Evolutionary conservation across 2,113 vertebrate genomes (phyloP).

Genomic region (Rhea pennata): DNA sequence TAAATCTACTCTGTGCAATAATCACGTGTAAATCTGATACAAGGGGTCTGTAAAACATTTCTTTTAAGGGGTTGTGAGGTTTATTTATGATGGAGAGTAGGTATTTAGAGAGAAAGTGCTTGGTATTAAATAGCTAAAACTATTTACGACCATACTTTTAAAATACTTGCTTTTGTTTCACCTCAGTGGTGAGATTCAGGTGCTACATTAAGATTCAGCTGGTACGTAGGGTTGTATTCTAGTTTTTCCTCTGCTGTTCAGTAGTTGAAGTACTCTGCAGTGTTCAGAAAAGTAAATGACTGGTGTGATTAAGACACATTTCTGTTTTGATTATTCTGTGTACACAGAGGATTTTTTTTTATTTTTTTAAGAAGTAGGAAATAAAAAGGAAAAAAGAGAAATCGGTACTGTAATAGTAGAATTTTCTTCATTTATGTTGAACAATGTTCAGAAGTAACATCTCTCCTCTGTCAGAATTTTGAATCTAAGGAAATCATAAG

Average conservation of each 20-base stretch:
- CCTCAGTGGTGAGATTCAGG: background rate
- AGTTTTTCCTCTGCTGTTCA: background rate
- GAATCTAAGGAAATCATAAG: no score
- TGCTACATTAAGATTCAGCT: background rate
- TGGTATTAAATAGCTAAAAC: background rate
- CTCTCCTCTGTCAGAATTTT: no score
- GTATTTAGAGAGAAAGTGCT: background rate
- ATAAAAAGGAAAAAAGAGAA: no score
- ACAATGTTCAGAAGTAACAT: no score
- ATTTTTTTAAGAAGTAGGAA: no score
- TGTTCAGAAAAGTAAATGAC: background rate
- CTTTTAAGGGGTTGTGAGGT: background rate
- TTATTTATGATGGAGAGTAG: background rate
- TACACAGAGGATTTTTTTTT: no score
- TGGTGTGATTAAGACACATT: background rate
- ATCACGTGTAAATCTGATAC: background rate
- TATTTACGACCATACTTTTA: background rate
- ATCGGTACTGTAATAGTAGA: no score
- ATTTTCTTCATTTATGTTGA: no score
- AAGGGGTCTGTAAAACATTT: background rate
- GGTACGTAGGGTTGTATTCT: no score
- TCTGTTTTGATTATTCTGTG: background rate
- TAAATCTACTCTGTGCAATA: background rate
- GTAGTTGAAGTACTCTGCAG: background rate
- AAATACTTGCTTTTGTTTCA: background rate